Base-by-base conservation (phyloP, 2,888 invertebrate genomes). In the Trissolcus japonicus region DNA sequence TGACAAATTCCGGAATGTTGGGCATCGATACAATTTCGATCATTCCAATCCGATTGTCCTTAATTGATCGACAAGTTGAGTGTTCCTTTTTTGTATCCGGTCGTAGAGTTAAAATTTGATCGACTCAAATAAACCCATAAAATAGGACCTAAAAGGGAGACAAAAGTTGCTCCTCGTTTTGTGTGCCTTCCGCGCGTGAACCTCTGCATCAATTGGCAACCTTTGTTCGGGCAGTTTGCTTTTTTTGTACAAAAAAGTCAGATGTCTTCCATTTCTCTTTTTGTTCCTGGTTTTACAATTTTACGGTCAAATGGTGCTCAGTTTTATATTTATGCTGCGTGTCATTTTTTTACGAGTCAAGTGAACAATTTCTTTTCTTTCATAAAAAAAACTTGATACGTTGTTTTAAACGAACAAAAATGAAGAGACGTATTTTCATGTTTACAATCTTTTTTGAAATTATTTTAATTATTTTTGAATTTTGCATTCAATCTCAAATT, bases 1-100 rank as follows among this genome's bases (percentile, higher is more conserved):
- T 50, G 55, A 54, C 59, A 59, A 63, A 25, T 14, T 4, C 40
- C 17, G 56, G 51, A 71, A 71, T 71, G 61, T 21, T 13, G 11
- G 43, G 25, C 51, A 54, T 54, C 53, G 21, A 21, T 21, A n/a
- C 21, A 13, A 53, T 35, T 35, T 46, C 46, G 16, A 1, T 46
- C 6, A 46, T 16, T 46, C 14, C 14, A 14, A n/a, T 46, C 11
- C 9, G 46, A n/a, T 46, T 46, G n/a, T 46, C 16, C 16, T 46
- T 46, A 46, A 46, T 35, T 35, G 35, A 35, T 35, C 9, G 35
- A 35, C 35, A 35, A 35, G 35, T 35, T 35, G 35, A 6, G 9
- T 35, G 2, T 35, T 35, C 6, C 9, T 35, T 35, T 35, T 7
- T 35, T 35, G 35, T 35, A 35, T 35, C 35, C 11, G 35, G 35